phyloP scores from a whole-genome alignment of 2,888 invertebrate species.

The Urechis unicinctus region DNA sequence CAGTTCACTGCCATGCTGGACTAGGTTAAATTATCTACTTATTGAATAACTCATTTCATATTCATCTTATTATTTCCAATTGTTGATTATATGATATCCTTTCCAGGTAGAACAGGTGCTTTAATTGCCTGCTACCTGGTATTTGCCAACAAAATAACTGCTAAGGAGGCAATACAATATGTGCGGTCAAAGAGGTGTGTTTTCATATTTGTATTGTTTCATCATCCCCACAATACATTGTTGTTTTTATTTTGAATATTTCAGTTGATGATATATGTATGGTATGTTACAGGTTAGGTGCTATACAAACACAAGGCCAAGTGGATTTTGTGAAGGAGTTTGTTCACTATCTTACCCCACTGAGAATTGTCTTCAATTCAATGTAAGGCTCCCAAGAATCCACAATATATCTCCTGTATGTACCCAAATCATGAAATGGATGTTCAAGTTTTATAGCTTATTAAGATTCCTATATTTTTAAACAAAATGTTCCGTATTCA shows the following conservation, averaged over 20 bases:
- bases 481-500: no score
- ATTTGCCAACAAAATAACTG: constrained; percentile 68
- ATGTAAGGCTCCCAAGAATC: constrained; percentile 60
- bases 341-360: constrained; percentile 69
- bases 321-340: constrained; percentile 76
- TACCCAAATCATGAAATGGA: no score
- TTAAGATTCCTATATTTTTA: no score
- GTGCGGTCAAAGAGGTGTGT: constrained; percentile 62
- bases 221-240: not conserved
- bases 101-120: constrained; percentile 80
- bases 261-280: not conserved
- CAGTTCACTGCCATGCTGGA: constrained; percentile 80
- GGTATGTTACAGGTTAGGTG: constrained; percentile 58
- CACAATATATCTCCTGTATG: no score
- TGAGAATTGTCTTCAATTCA: constrained; percentile 65
- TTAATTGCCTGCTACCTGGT: constrained; percentile 80
- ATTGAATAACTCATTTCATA: not conserved
- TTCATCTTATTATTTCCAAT: not conserved
- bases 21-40: no score
- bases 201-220: not conserved
- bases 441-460: no score
- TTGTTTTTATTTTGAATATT: not conserved
- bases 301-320: constrained; percentile 77
- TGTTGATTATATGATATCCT: not conserved
- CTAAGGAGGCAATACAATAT: constrained; percentile 73